Percentiles rank a stretch among this genome's conserved stretches.
Evolutionary conservation across 2,888 invertebrate genomes (phyloP).

Genomic region (Biston stratarius): DNA sequence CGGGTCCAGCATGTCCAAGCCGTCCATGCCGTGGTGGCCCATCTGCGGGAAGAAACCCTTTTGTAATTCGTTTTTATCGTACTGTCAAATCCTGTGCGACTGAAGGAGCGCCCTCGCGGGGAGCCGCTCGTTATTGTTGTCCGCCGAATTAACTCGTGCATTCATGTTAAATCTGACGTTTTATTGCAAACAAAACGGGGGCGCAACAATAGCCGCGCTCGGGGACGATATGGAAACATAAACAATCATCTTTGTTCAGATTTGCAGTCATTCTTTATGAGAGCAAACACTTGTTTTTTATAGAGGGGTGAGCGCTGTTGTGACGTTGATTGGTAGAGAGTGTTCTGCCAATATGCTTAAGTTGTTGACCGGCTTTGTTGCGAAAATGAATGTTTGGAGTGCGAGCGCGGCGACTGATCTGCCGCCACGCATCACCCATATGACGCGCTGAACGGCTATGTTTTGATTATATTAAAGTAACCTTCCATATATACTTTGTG

Average conservation of each 20-base stretch:
- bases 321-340: slow-evolving; percentile 81
- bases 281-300: slow-evolving; percentile 82
- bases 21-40: slow-evolving; percentile 97
- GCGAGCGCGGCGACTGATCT: slow-evolving; percentile 42
- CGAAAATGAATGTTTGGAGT: slow-evolving; percentile 78
- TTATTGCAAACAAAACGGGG: slow-evolving; percentile 72
- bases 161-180: slow-evolving; percentile 82
- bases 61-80: slow-evolving; percentile 80
- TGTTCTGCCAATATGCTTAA: slow-evolving; percentile 82
- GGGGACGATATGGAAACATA: slow-evolving; percentile 79
- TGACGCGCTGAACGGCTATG: slow-evolving; percentile 51
- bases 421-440: slow-evolving; percentile 46
- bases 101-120: slow-evolving; percentile 46
- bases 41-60: slow-evolving; percentile 89
- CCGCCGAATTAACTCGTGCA: slow-evolving; percentile 75
- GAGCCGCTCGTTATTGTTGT: slow-evolving; percentile 65
- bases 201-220: slow-evolving; percentile 68
- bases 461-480: slow-evolving; percentile 36
- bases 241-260: slow-evolving; percentile 83
- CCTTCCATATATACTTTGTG: background rate
- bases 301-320: slow-evolving; percentile 64
- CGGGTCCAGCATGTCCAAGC: slow-evolving; percentile 96
- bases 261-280: slow-evolving; percentile 84
- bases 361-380: slow-evolving; percentile 79
- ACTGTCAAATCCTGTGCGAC: slow-evolving; percentile 70